These are phyloP conservation scores for Pipra filicauda DNA, from an alignment of 2,113 vertebrate species.

Conservation along the genomic window DNA sequence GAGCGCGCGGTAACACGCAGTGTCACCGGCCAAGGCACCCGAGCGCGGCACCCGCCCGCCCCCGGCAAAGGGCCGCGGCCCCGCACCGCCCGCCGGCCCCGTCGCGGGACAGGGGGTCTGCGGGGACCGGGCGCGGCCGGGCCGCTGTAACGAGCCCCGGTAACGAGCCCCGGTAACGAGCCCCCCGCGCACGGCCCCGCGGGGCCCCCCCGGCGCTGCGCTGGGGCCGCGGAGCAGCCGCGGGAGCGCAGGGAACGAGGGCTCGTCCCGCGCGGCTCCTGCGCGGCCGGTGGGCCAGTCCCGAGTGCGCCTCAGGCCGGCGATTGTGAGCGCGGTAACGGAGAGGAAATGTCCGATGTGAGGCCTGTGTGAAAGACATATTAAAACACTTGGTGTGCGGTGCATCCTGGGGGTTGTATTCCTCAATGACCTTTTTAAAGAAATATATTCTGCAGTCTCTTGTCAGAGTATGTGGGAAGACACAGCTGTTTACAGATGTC, in stretches of 20 bases:
- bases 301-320: neutral
- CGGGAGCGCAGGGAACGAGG: neutral
- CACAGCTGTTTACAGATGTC: neutral
- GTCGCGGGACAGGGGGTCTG: neutral
- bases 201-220: neutral
- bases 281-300: neutral
- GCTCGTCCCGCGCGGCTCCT: neutral
- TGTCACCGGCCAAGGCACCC: too few species aligned
- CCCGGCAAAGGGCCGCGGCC: neutral
- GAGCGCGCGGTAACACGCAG: neutral
- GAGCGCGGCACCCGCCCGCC: fast-evolving
- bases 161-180: too few species aligned
- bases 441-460: neutral
- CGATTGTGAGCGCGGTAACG: neutral
- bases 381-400: neutral
- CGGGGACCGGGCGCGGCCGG: neutral
- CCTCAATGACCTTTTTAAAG: slow-evolving; percentile 15
- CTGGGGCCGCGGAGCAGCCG: neutral
- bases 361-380: neutral
- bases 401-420: slow-evolving; percentile 1
- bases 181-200: neutral
- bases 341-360: neutral
- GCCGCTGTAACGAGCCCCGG: too few species aligned
- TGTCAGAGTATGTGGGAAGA: neutral
- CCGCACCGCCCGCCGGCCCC: neutral